phyloP scores from a whole-genome alignment of 2,888 invertebrate species.

The Miltochrista miniata region DNA sequence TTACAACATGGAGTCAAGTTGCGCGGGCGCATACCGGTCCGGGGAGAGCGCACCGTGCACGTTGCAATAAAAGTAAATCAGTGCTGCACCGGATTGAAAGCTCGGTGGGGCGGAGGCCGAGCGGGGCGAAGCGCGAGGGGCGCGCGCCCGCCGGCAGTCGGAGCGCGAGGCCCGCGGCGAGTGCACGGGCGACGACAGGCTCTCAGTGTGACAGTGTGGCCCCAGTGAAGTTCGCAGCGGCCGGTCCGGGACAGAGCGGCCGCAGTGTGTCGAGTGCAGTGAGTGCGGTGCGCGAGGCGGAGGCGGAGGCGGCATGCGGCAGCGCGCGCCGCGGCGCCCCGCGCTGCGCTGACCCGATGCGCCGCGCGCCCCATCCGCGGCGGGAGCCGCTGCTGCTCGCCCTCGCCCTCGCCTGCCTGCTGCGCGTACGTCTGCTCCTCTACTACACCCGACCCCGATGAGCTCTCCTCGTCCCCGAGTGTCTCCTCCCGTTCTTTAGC shows the following conservation, averaged over 20 bases:
- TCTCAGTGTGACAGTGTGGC: neutral
- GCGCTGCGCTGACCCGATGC: slow-evolving; percentile 69
- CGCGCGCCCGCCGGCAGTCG: slow-evolving; percentile 57
- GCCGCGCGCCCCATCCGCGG: slow-evolving; percentile 66
- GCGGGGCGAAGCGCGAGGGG: slow-evolving; percentile 34
- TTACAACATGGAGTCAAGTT: slow-evolving; percentile 9
- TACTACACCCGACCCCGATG: neutral
- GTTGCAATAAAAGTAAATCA: slow-evolving; percentile 63
- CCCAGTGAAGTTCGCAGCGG: slow-evolving; percentile 21
- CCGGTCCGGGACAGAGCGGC: slow-evolving; percentile 9
- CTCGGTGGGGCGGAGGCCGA: slow-evolving; percentile 31
- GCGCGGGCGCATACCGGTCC: slow-evolving; percentile 14
- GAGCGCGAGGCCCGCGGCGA: slow-evolving; percentile 56
- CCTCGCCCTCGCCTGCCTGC: slow-evolving; percentile 72
- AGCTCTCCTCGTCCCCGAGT: no score
- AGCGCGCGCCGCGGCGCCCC: slow-evolving; percentile 56
- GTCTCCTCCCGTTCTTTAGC: no score
- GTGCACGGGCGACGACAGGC: slow-evolving; percentile 47
- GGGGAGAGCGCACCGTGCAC: slow-evolving; percentile 19
- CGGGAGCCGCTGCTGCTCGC: slow-evolving; percentile 70
- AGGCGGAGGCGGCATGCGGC: slow-evolving; percentile 63
- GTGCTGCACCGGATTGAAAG: slow-evolving; percentile 51
- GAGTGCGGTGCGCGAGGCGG: slow-evolving; percentile 57
- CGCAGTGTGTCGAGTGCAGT: slow-evolving; percentile 39
- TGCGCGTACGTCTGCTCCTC: slow-evolving; percentile 58